phyloP scores from a whole-genome alignment of 2,797 vertebrate genomes.

The Anniella stebbinsi region DNA sequence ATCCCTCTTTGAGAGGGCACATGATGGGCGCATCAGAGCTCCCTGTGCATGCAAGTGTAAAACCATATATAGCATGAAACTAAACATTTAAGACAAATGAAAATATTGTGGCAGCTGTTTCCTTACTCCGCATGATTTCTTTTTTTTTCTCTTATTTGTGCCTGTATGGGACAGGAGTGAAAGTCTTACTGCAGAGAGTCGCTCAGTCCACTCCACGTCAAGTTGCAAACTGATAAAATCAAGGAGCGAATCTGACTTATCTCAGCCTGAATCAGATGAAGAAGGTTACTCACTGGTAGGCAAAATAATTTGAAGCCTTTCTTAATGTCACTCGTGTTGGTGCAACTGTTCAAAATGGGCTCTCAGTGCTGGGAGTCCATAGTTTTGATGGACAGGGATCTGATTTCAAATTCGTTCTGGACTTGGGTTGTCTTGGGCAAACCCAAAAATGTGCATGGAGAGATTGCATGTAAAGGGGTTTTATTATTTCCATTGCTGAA shows the following conservation, averaged over 20 bases:
- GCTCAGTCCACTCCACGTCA: slow-evolving; percentile 87
- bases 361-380: background rate
- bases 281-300: slow-evolving; percentile 91
- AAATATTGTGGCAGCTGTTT: too few species aligned
- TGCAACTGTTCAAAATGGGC: too few species aligned
- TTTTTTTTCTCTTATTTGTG: background rate
- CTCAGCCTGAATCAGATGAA: slow-evolving; percentile 97
- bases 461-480: background rate
- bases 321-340: background rate
- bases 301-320: slow-evolving; percentile 21
- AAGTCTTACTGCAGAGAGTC: slow-evolving; percentile 94
- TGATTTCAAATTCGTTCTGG: background rate
- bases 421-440: background rate
- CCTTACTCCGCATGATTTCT: background rate
- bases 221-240: slow-evolving; percentile 94
- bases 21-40: background rate
- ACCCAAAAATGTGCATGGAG: background rate
- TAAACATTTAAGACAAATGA: background rate
- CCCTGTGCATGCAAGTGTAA: background rate
- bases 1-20: background rate
- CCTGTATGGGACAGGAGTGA: slow-evolving; percentile 86
- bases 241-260: slow-evolving; percentile 96
- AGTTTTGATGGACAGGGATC: too few species aligned
- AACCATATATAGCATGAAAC: background rate
- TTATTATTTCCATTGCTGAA: background rate